Evolutionary conservation across 2,888 invertebrate species (phyloP), one percentile per base, ranked within the genome.

Genomic region (Hemistola chrysoprasaria): DNA sequence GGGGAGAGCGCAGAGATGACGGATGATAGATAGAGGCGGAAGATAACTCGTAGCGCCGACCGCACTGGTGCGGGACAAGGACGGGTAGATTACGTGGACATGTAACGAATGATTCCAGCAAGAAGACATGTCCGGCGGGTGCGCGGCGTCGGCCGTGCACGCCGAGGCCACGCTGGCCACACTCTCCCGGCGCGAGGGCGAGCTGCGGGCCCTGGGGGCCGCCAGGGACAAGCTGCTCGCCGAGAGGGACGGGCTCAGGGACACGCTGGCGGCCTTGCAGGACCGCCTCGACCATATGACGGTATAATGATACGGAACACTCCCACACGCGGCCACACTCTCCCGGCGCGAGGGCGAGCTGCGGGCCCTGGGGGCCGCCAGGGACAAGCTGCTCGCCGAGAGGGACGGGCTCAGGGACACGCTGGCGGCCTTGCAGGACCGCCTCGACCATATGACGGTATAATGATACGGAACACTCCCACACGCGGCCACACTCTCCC

Each of bases 261-360:
- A 6, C 45, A 42, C 6, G 76, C 40, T 76, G 0, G 39, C 49
- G 5, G 57, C 54, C 8, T 31, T 44, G 23, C 39, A 35, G 34
- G 31, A 0, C 3, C 2, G 3, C 16, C 16, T 16, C 4, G 16
- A n/a, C n/a, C n/a, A n/a, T n/a, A n/a, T n/a, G n/a, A n/a, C n/a
- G n/a, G n/a, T n/a, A n/a, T n/a, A n/a, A n/a, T n/a, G n/a, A n/a
- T n/a, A n/a, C n/a, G n/a, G n/a, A n/a, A n/a, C n/a, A n/a, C n/a
- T n/a, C n/a, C n/a, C n/a, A n/a, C 28, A 56, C 71, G 5, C 66
- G 46, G 60, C 74, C n/a, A 53, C 50, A 27, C 63, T 75, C 23
- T 55, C 74, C 45, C 63, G 79, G 1, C 63, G 77, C 5, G 74
- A 65, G 40, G 83, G 79, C 0, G 72, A 71, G 54, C 61, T 76